Base-by-base conservation (phyloP, 23 tunicate species). In the Ciona savignyi region DNA sequence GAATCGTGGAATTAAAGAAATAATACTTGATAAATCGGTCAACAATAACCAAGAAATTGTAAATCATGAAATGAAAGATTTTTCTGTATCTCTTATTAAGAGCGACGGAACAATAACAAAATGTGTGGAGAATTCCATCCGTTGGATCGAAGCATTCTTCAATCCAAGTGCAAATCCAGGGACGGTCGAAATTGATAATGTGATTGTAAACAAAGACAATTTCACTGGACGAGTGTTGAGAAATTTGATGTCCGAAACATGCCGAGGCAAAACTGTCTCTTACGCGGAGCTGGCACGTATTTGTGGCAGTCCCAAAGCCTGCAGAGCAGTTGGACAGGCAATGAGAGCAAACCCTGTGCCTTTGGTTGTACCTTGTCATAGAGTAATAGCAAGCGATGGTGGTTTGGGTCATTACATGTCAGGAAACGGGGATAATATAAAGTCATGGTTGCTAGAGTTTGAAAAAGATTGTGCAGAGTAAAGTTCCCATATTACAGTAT, bases 241-340 rank as follows among this genome's bases (percentile, higher is more conserved):
- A n/a, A 83, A 81, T 2, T 35, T 89, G 31, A 73, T 74, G 74
- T 29, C 26, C 9, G 65, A 83, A 29, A 70, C 87, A 3, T 29
- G 72, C 2, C 65, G 68, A 72, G 96, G 96, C 0, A 25, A 33
- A 21, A 83, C 88, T 9, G 64, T 89, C 3, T 78, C 96, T 2
- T 89, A 89, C 72, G 81, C 84, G 23, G 84, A 72, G 9, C 84
- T 89, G 25, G 96, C 96, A 4, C 34, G 69, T n/a, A 32, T 66
- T 25, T 82, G 85, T 62, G 87, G 83, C 30, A 83, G 78, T 34
- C 88, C 88, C 23, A 89, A 89, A 73, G 88, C 96, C 3, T 89
- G 88, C 75, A 70, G 96, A 62, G 96, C 96, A 2, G 96, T 89
- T 9, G 96, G 96, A 1, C 96, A 89, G 64, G 96, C 96, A 24